phyloP scores from a whole-genome alignment of 2,888 invertebrate species.

The Micoletzkya japonica region DNA sequence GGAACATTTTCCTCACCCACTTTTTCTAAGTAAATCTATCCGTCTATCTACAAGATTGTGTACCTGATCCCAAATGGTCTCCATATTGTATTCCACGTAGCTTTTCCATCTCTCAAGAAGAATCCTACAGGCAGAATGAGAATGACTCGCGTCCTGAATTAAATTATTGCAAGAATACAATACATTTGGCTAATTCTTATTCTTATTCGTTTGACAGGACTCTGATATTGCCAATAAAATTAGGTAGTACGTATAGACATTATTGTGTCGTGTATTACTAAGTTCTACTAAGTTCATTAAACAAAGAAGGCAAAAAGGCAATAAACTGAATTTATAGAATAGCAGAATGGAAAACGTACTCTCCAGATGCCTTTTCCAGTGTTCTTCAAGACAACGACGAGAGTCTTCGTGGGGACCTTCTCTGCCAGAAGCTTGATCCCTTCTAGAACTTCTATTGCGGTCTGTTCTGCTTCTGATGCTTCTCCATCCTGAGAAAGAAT shows the following conservation, averaged over 20 bases:
- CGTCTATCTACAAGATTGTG: no score
- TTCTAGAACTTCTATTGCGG: constrained; percentile 47
- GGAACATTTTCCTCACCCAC: no score
- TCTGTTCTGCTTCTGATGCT: constrained; percentile 48
- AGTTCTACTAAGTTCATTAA: neutral
- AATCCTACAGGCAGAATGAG: constrained; percentile 38
- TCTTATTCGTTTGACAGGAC: no score
- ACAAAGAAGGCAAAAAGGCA: neutral
- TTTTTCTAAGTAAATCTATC: no score
- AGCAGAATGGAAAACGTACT: no score
- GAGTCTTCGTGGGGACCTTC: constrained; percentile 38
- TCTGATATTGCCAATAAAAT: no score
- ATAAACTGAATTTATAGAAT: no score
- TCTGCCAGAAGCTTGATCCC: constrained; percentile 42
- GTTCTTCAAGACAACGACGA: constrained; percentile 41
- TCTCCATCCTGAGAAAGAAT: constrained; percentile 40
- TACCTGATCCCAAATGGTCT: constrained; percentile 51
- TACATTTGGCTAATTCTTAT: neutral
- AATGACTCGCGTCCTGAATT: constrained; percentile 29
- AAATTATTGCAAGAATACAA: neutral
- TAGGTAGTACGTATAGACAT: no score
- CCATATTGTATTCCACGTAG: constrained; percentile 43
- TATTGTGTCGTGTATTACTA: neutral
- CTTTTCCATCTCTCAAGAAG: constrained; percentile 45
- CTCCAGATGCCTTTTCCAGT: constrained; percentile 49